Percentiles rank a stretch among this genome's conserved stretches.
These are phyloP conservation scores for Drosophila borborema DNA, from an alignment of 2,888 invertebrate species.

Conservation along the genomic window DNA sequence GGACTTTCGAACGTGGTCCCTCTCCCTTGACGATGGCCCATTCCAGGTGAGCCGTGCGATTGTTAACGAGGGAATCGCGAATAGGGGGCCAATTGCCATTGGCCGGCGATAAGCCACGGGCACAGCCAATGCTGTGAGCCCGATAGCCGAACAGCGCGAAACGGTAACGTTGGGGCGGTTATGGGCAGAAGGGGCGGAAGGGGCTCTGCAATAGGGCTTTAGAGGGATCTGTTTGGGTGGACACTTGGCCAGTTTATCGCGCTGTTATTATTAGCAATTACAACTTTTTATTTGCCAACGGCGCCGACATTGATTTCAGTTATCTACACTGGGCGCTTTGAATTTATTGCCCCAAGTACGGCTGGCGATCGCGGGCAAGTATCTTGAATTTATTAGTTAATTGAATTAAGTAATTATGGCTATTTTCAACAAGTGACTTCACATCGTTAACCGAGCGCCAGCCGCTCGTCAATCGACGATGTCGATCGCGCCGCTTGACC, in stretches of 20 bases:
- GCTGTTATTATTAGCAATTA: slow-evolving; percentile 72
- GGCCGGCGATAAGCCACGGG: slow-evolving; percentile 53
- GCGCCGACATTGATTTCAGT: slow-evolving; percentile 24
- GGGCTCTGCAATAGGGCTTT: neutral
- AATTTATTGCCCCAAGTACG: slow-evolving; percentile 55
- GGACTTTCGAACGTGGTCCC: slow-evolving; percentile 38
- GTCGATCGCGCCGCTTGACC: slow-evolving; percentile 34
- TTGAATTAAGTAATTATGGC: slow-evolving; percentile 75
- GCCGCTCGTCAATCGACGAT: slow-evolving; percentile 26
- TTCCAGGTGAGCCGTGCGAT: neutral
- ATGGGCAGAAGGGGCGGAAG: neutral
- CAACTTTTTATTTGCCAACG: slow-evolving; percentile 40
- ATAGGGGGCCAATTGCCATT: slow-evolving; percentile 31
- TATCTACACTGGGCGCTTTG: slow-evolving; percentile 41
- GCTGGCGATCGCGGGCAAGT: slow-evolving; percentile 38
- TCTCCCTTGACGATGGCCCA: neutral
- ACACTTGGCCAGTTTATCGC: slow-evolving; percentile 26
- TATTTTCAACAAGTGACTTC: slow-evolving; percentile 72
- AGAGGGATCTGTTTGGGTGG: slow-evolving; percentile 5
- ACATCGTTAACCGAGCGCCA: slow-evolving; percentile 42
- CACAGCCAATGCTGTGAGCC: slow-evolving; percentile 30
- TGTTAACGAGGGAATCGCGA: slow-evolving; percentile 9
- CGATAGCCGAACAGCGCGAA: slow-evolving; percentile 21
- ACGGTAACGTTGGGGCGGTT: neutral
- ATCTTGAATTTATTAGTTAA: slow-evolving; percentile 71